phyloP scores from a whole-genome alignment of 1,140 invertebrate species.

The Diplogasteroides magnus region DNA sequence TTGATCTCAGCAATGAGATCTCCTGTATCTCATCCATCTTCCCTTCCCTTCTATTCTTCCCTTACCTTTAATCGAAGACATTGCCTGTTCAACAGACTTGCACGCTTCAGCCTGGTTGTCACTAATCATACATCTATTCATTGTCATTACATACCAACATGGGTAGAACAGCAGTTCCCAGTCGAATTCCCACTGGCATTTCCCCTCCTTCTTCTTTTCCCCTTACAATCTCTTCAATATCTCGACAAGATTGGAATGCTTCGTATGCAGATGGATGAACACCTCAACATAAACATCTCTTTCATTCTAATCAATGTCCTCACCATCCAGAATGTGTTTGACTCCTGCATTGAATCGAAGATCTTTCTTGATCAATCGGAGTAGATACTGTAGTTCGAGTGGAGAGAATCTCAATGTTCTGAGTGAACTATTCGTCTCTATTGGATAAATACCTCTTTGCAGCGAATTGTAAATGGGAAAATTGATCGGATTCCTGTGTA shows the following conservation, averaged over 20 bases:
- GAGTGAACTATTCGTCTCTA: not conserved
- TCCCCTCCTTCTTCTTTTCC: not conserved
- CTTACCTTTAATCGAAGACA: not conserved
- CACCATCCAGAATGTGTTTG: constrained; percentile 14
- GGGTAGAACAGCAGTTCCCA: constrained; percentile 10
- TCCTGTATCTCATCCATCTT: no score
- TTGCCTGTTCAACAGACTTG: constrained; percentile 13
- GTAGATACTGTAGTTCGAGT: constrained; percentile 12
- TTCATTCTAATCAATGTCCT: not conserved
- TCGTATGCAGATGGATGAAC: constrained; percentile 9
- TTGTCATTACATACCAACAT: not conserved
- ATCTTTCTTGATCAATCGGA: constrained; percentile 21
- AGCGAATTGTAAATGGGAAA: constrained; percentile 19
- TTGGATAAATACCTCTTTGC: constrained; percentile 7
- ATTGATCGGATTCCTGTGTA: not conserved
- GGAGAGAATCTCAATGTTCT: constrained; percentile 4
- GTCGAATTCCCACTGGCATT: constrained; percentile 1
- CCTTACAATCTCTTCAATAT: constrained; percentile 8
- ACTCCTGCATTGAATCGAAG: constrained; percentile 11
- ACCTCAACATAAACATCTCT: not conserved
- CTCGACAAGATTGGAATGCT: constrained; percentile 10
- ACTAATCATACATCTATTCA: not conserved
- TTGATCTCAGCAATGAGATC: constrained; percentile 11
- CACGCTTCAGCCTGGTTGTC: constrained; percentile 14
- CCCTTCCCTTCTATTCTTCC: no score